These are phyloP conservation scores for Rhinatrema bivittatum DNA, from an alignment of 2,797 vertebrate genomes.

Conservation along the genomic window DNA sequence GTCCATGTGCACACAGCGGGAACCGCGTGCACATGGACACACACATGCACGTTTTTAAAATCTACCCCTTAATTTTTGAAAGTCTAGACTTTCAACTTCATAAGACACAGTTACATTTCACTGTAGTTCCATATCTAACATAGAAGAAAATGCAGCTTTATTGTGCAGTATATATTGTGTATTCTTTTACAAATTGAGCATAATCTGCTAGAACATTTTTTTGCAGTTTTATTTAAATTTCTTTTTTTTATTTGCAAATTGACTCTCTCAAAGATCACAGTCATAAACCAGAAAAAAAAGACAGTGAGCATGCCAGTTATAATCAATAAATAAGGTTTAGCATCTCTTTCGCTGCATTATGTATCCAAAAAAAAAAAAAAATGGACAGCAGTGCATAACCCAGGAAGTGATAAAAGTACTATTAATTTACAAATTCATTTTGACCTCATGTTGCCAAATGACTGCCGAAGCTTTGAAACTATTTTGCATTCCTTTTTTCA, in stretches of 20 bases:
- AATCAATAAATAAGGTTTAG: slow-evolving; percentile 35
- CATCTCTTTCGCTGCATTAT: too few species aligned
- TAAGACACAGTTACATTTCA: too few species aligned
- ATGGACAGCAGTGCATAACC: too few species aligned
- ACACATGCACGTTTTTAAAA: too few species aligned
- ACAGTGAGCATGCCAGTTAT: slow-evolving; percentile 23
- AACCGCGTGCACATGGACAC: too few species aligned
- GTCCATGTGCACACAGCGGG: too few species aligned
- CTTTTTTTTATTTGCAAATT: slow-evolving; percentile 35
- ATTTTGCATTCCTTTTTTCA: too few species aligned
- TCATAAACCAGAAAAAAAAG: slow-evolving; percentile 39
- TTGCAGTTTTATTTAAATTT: slow-evolving; percentile 38
- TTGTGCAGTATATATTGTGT: slow-evolving; percentile 60
- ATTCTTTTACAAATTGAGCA: slow-evolving; percentile 62
- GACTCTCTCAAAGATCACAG: slow-evolving; percentile 37
- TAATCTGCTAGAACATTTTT: slow-evolving; percentile 56
- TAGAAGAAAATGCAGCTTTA: slow-evolving; percentile 64
- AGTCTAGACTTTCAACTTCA: too few species aligned
- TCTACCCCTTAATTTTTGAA: too few species aligned
- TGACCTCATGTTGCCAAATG: neutral
- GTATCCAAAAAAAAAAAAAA: too few species aligned
- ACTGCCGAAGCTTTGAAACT: accelerated
- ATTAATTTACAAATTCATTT: slow-evolving; percentile 2
- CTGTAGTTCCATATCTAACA: slow-evolving; percentile 52
- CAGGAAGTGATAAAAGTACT: slow-evolving; percentile 4